Conservation (phyloP, 2,888 invertebrate genomes). For the Caenorhabditis sp. region DNA sequence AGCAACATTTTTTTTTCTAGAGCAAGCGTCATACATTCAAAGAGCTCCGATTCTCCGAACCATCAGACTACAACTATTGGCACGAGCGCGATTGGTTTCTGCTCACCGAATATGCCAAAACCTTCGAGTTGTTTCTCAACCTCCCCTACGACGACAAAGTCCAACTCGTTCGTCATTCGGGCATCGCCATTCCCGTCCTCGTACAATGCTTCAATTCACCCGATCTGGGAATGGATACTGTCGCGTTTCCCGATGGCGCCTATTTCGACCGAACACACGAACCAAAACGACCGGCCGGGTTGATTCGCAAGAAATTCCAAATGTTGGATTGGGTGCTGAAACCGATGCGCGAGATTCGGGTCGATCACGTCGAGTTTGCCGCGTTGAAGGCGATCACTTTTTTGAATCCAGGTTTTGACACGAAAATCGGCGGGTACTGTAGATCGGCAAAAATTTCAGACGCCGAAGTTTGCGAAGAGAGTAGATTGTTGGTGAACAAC, state of each 20-base stretch:
- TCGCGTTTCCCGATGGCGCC: constrained; percentile 68
- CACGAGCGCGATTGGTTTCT: constrained; percentile 65
- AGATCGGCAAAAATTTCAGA: constrained; percentile 50
- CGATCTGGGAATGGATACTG: constrained; percentile 63
- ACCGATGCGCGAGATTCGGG: constrained; percentile 61
- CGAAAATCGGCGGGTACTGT: constrained; percentile 12
- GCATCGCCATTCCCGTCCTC: constrained; percentile 66
- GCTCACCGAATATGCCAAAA: constrained; percentile 70
- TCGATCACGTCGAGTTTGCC: constrained; percentile 68
- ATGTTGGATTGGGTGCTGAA: constrained; percentile 67
- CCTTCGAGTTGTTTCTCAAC: constrained; percentile 59
- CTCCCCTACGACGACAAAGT: constrained; percentile 63
- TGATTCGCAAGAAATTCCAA: constrained; percentile 59
- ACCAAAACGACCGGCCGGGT: constrained; percentile 54
- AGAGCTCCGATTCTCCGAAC: constrained; percentile 51
- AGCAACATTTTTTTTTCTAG: too few relatives aligned
- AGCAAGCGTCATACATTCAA: constrained; percentile 7
- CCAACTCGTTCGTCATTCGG: constrained; percentile 64
- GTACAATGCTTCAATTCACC: constrained; percentile 67
- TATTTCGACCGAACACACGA: constrained; percentile 66
- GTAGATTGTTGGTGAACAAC: constrained; percentile 49
- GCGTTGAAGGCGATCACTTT: constrained; percentile 70
- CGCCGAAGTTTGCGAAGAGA: constrained; percentile 59
- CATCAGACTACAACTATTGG: constrained; percentile 66
- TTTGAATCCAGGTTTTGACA: constrained; percentile 69